A percentile compares a stretch with the other conserved stretches of the same genome.
Evolutionary conservation across 2,797 vertebrate species (phyloP).

Genomic region (Notolabrus celidotus): DNA sequence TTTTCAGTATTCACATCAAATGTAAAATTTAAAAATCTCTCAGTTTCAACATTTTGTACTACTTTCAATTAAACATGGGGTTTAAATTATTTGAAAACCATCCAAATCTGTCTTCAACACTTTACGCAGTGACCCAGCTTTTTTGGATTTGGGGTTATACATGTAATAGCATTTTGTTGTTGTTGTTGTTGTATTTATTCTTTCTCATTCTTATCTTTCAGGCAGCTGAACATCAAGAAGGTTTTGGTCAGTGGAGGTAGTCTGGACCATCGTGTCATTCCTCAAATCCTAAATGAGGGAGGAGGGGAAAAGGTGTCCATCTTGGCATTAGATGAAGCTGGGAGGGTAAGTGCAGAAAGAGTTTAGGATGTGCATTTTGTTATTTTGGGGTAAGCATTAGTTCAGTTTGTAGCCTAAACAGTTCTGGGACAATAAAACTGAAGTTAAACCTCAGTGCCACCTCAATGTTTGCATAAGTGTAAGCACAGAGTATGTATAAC

Average conservation of each 20-base stretch:
- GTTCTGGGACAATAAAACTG: constrained; percentile 1
- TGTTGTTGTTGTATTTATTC: no score
- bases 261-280: constrained; percentile 92
- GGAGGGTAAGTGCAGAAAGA: constrained; percentile 86
- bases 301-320: constrained; percentile 91
- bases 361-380: neutral
- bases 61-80: no score
- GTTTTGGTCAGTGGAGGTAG: constrained; percentile 92
- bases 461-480: neutral
- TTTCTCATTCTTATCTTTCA: constrained; percentile 57
- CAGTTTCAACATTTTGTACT: no score
- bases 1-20: no score
- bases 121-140: no score
- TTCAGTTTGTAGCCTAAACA: neutral
- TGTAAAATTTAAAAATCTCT: no score
- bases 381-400: neutral
- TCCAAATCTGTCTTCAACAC: no score
- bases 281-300: constrained; percentile 91
- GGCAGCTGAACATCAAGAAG: constrained; percentile 96
- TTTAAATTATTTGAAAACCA: no score
- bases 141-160: no score
- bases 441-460: constrained; percentile 13
- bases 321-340: constrained; percentile 93
- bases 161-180: no score
- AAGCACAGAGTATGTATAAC: neutral